A percentile compares a stretch with the other conserved stretches of the same genome.
These are phyloP conservation scores for Cryptus armator DNA, from an alignment of 2,888 invertebrate genomes.

Conservation along the genomic window DNA sequence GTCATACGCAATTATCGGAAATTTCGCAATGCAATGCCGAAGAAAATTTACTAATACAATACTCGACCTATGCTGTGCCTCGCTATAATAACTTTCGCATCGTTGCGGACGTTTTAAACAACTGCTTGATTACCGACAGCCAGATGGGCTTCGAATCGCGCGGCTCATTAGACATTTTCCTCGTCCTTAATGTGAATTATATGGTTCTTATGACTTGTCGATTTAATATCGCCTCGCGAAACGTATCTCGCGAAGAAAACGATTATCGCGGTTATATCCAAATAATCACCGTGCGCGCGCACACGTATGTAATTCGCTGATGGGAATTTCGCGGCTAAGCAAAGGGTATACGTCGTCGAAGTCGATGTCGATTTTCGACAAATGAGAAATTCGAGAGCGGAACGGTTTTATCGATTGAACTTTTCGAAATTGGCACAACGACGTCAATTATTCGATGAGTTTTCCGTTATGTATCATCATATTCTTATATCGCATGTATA, in stretches of 20 bases:
- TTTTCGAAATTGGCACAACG: background rate
- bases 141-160: constrained; percentile 78
- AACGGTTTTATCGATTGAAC: background rate
- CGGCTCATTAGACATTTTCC: constrained; percentile 79
- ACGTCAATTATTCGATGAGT: background rate
- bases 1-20: constrained; percentile 18
- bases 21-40: constrained; percentile 11
- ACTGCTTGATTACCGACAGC: constrained; percentile 77
- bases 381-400: background rate
- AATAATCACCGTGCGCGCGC: background rate
- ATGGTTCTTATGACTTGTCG: constrained; percentile 72
- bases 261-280: constrained; percentile 5
- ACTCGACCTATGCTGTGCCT: background rate
- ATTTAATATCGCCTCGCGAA: constrained; percentile 71
- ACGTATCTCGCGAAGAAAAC: constrained; percentile 67
- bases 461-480: constrained; percentile 2
- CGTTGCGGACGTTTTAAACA: constrained; percentile 76
- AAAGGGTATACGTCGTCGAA: background rate
- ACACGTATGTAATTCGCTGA: background rate
- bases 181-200: constrained; percentile 74
- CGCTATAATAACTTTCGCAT: constrained; percentile 32
- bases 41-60: constrained; percentile 22
- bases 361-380: background rate
- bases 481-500: constrained; percentile 9
- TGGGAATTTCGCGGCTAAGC: background rate